These are phyloP conservation scores for Tubulanus polymorphus DNA, from an alignment of 2,888 invertebrate genomes.

Conservation along the genomic window DNA sequence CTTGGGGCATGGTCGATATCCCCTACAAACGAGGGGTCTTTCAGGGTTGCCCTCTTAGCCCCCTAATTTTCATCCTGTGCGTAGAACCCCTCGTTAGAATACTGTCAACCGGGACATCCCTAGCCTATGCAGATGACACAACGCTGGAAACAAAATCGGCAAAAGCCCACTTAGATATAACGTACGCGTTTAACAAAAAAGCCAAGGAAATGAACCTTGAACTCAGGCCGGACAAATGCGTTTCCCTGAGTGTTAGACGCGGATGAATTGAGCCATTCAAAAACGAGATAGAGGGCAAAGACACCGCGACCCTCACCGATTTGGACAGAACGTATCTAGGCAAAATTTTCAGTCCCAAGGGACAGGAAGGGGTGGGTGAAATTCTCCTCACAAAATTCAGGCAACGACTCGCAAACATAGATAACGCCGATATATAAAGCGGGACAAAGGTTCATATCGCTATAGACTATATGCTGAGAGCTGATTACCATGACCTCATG, in stretches of 20 bases:
- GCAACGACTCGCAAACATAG: not conserved
- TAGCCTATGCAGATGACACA: not conserved
- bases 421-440: not conserved
- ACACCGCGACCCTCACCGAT: too few relatives aligned
- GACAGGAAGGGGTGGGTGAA: not conserved
- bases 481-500: not conserved
- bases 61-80: not conserved
- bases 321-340: not conserved
- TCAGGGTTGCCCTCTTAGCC: not conserved
- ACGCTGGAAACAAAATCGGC: too few relatives aligned
- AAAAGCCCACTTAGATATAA: too few relatives aligned
- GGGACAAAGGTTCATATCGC: not conserved
- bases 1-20: not conserved
- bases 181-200: too few relatives aligned
- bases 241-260: too few relatives aligned
- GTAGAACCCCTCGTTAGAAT: not conserved
- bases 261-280: too few relatives aligned
- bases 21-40: not conserved
- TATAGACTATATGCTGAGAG: not conserved
- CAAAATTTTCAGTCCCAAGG: not conserved
- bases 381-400: not conserved
- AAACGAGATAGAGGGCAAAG: too few relatives aligned
- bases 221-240: too few relatives aligned
- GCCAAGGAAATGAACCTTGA: too few relatives aligned
- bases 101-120: not conserved